A percentile compares a stretch with the other conserved stretches of the same genome.
phyloP scores from a whole-genome alignment of 2,888 invertebrate species.

The Lasioglossum marginatum region DNA sequence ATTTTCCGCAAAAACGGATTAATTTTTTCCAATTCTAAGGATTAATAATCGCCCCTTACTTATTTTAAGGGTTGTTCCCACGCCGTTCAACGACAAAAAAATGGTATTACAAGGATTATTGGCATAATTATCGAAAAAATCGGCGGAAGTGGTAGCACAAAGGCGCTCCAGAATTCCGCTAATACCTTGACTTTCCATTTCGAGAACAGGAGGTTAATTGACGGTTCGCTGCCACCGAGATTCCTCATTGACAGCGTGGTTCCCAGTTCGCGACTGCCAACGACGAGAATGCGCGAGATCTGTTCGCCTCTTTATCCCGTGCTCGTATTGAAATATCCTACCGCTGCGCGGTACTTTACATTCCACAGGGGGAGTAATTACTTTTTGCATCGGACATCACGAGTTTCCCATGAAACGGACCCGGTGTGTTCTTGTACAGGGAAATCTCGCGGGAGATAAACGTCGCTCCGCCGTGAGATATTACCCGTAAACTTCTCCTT shows the following conservation, averaged over 20 bases:
- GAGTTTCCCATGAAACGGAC: constrained; percentile 33
- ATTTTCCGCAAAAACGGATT: too few relatives aligned
- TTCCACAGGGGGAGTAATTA: constrained; percentile 36
- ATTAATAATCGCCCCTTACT: neutral
- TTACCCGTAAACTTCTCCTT: constrained; percentile 52
- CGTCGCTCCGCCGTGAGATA: constrained; percentile 50
- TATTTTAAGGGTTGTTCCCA: neutral
- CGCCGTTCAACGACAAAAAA: neutral
- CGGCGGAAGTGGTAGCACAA: neutral
- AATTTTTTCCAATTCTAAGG: neutral
- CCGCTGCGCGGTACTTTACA: constrained; percentile 20
- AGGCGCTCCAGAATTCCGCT: neutral
- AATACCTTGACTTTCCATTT: constrained; percentile 19
- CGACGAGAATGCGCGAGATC: constrained; percentile 12
- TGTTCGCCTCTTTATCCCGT: neutral
- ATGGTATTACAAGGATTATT: neutral
- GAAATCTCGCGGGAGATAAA: constrained; percentile 53
- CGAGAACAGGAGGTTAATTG: constrained; percentile 51
- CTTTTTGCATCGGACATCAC: constrained; percentile 31
- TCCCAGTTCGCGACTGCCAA: constrained; percentile 1
- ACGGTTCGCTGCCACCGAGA: constrained; percentile 52
- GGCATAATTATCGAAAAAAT: neutral
- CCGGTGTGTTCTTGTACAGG: constrained; percentile 11
- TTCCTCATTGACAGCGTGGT: constrained; percentile 41
- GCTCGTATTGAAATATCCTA: constrained; percentile 20